Evolutionary conservation across 2,888 invertebrate genomes (phyloP), one percentile per base, ranked within the genome.

Genomic region (Cheilosia variabilis): DNA sequence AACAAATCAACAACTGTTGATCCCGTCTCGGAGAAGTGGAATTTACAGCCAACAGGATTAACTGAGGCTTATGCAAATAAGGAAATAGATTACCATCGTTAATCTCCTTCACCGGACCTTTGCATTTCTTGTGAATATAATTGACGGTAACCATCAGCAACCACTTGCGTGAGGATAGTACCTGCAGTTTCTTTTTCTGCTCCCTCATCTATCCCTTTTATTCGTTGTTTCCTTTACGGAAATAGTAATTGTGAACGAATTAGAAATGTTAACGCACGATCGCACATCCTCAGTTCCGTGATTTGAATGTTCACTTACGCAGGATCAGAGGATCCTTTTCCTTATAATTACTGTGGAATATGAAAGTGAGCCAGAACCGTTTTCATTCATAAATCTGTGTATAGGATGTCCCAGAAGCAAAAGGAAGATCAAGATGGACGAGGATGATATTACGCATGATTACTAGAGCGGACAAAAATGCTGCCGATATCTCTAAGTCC

Each of bases 331-430:
- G 62, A 2, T 41, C 57, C 17, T 10, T 27, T 27, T 27, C 1
- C 6, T 27, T 69, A 75, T 84, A 84, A 84, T 79, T 69, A 50
- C 83, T 84, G 79, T 79, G 83, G 52, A 84, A 84, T 79, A 79
- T 84, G 52, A 34, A 52, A 69, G 73, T 66, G 43, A 60, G 52
- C 41, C 53, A 52, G 37, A 31, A 22, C 22, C 22, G 10, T 37
- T 37, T 79, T 79, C 83, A 79, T 84, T 84, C 73, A 79, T 58
- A 69, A 75, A 78, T 53, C 15, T 50, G 6, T 50, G 2, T 6
- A 15, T n/a, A 43, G 22, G 19, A 47, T 50, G 24, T 22, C 55
- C 47, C 27, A n/a, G 22, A 60, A 7, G 60, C 15, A 2, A 10
- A 27, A 27, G 37, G 47, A 27, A 77, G 72, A 82, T 83, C 4